Evolutionary conservation across 2,797 vertebrate species (phyloP), one percentile per base, ranked within the genome.

Genomic region (Poeciliopsis gracilis): DNA sequence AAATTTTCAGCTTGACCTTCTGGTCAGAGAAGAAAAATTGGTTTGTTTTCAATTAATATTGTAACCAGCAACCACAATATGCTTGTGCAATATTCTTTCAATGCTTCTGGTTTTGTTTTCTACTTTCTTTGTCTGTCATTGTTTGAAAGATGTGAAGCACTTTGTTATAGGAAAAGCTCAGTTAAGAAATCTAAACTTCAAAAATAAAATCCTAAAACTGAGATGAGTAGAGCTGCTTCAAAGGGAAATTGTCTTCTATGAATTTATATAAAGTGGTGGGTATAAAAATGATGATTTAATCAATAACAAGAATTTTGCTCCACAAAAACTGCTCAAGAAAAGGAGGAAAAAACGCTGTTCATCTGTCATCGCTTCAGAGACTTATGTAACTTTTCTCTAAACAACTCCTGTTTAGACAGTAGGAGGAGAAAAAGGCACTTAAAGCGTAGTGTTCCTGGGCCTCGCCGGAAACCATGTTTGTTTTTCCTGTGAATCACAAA

Each of bases 401-500:
- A 43, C 57, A 23, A 9, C 66, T 76, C 28, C 61, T 72, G 66
- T 85, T 81, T 61, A 33, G 79, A 83, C 74, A 80, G 75, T 12
- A 71, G 70, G 45, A 70, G 72, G 74, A 82, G 78, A 80, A 85
- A 81, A 45, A 82, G 76, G 79, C 83, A 73, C 80, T 89, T 89
- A 84, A 87, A 81, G 82, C 85, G 83, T 70, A 15, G 84, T 88
- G 74, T 88, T 92, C 84, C 75, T 36, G 73, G 87, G 84, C 78
- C 49, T 47, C 2, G 73, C 75, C 51, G 25, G 82, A 87, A 82
- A 77, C 77, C 78, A 75, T 92, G 89, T 94, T 94, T 93, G 83
- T 92, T 93, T 76, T 93, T 93, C 83, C 90, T 90, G 84, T 81
- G 83, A 84, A 86, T 92, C 79, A 90, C 94, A 92, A 91, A 93